A percentile compares a stretch with the other conserved stretches of the same genome.
These are phyloP conservation scores for Bubo bubo DNA, from an alignment of 2,113 vertebrate genomes.

Conservation along the genomic window DNA sequence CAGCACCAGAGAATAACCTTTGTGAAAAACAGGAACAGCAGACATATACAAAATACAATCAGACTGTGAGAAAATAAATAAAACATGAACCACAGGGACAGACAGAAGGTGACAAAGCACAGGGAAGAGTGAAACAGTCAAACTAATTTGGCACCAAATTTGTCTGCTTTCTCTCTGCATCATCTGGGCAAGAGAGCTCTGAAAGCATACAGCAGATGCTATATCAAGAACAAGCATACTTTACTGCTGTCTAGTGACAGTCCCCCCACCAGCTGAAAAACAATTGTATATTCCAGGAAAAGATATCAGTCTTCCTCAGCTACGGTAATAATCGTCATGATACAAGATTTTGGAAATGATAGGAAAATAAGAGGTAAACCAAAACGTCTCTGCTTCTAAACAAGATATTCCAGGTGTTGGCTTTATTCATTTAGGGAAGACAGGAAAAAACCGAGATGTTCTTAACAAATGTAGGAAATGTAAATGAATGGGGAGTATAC, in stretches of 20 bases:
- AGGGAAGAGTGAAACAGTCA: not conserved
- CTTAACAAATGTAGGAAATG: not conserved
- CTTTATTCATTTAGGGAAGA: not conserved
- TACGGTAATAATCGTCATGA: not conserved
- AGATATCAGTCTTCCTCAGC: not conserved
- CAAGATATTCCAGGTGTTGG: not conserved
- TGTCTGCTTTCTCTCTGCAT: not conserved
- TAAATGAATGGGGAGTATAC: not conserved
- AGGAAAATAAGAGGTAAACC: not conserved
- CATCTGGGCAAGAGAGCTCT: not conserved
- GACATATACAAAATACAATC: slow-evolving; percentile 23
- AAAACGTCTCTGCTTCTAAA: not conserved
- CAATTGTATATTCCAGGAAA: not conserved
- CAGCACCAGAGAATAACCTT: slow-evolving; percentile 13
- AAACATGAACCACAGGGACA: not conserved
- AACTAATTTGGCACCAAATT: not conserved
- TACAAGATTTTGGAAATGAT: not conserved
- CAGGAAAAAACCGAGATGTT: not conserved
- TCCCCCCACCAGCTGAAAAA: not conserved
- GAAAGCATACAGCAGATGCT: not conserved
- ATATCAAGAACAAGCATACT: not conserved
- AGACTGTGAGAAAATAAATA: slow-evolving; percentile 15
- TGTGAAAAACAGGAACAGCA: slow-evolving; percentile 8
- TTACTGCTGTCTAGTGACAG: not conserved
- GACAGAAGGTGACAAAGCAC: slow-evolving; percentile 15